A percentile compares a stretch with the other conserved stretches of the same genome.
Conservation (phyloP, 2,888 invertebrate species). For the Beris chalybata region DNA sequence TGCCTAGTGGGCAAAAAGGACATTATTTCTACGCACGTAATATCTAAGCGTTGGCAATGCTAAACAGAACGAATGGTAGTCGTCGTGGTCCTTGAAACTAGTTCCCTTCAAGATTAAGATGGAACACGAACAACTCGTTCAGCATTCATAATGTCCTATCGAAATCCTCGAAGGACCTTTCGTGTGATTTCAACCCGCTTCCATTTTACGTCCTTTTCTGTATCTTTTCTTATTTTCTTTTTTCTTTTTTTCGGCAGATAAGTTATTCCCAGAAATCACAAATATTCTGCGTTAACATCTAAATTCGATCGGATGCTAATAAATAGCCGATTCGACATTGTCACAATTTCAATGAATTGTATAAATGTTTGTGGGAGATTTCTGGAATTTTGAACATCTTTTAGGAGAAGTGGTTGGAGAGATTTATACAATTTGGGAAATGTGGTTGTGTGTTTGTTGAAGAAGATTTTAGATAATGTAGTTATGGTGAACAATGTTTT, state of each 20-base stretch:
- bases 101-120: slow-evolving; percentile 20
- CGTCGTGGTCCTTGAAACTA: slow-evolving; percentile 18
- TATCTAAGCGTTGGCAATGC: slow-evolving; percentile 21
- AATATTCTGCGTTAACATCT: slow-evolving; percentile 21
- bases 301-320: slow-evolving; percentile 29
- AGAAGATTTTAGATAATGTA: too few species aligned
- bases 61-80: slow-evolving; percentile 18
- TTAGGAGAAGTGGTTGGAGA: too few species aligned
- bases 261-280: slow-evolving; percentile 25
- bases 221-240: too few species aligned
- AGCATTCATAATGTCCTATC: slow-evolving; percentile 18
- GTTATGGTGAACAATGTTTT: too few species aligned
- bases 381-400: too few species aligned
- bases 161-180: background rate
- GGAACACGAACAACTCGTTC: slow-evolving; percentile 22
- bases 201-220: too few species aligned
- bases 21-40: slow-evolving; percentile 26
- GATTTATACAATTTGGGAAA: too few species aligned
- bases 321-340: background rate
- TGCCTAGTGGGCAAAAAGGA: too few species aligned
- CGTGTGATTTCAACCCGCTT: too few species aligned
- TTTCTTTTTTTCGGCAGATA: background rate
- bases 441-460: too few species aligned
- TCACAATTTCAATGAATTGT: too few species aligned
- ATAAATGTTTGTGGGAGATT: too few species aligned